Evolutionary conservation across 2,797 vertebrate genomes (phyloP), one percentile per base, ranked within the genome.

Genomic region (Gymnopithys bicolor): DNA sequence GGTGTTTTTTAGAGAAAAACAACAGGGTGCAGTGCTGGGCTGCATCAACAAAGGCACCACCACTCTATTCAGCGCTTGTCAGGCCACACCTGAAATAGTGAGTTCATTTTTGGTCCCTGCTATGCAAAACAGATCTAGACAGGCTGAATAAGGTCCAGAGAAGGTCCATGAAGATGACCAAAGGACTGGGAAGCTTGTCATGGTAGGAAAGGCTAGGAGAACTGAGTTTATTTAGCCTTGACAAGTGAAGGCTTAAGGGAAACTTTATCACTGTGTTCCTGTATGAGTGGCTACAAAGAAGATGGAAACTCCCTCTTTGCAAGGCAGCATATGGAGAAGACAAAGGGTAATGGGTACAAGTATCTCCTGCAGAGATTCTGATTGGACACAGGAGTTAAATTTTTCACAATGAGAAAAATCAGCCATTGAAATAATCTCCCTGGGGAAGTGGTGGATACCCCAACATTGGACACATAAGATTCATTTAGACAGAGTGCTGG

Each of bases 391-490:
- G 59, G 9, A 48, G 18, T 55, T 73, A 73, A 3, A 28, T 28
- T 64, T 83, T 87, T 45, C 19, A 28, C 11, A 19, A 11, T 59
- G 45, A 43, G 21, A 79, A 53, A 11, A 37, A 28, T 67, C 11
- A 33, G 5, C 18, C 3, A 8, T 52, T 91, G 28, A 15, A 62
- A 43, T 71, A 62, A 37, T 58, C 9, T 80, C 5, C 0, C 19
- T 10, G 23, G 7, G 35, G 27, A 81, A 67, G 32, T 68, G 9
- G 27, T 76, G 23, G 24, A 28, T 58, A 63, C 16, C 13, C 39
- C 24, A 43, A 16, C 4, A 52, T 0, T 48, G 43, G 33, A 58
- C 28, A 21, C 5, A 12, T 0, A 77, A 77, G 13, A 32, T 48
- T 64, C 13, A 48, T 9, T 32, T 73, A 32, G 21, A 62, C 9